phyloP scores from a whole-genome alignment of 2,113 vertebrate species.

The Oceanodroma tethys region DNA sequence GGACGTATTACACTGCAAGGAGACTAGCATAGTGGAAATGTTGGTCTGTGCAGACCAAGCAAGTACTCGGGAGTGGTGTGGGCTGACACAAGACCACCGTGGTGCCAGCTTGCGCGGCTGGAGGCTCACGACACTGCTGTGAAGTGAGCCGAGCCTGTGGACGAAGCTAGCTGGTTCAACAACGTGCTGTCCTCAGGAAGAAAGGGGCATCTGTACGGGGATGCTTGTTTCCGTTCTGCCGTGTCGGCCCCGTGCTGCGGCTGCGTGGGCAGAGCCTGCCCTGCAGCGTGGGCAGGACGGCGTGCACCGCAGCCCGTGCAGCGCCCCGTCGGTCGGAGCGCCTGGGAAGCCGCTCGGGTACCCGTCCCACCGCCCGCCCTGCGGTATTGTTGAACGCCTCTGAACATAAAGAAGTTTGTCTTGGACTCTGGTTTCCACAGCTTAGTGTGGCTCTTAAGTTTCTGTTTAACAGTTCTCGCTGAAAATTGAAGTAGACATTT shows the following conservation, averaged over 20 bases:
- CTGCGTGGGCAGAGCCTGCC: background rate
- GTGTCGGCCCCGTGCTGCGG: accelerated
- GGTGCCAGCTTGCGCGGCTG: no score
- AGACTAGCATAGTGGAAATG: accelerated
- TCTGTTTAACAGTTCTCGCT: background rate
- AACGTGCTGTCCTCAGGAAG: accelerated
- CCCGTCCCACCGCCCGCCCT: accelerated
- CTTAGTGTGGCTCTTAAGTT: background rate
- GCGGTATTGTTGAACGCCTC: background rate
- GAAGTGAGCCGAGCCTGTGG: background rate
- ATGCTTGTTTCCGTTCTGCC: accelerated
- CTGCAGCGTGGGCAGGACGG: background rate
- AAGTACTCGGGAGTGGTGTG: accelerated
- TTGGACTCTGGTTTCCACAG: background rate
- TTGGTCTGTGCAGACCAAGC: background rate
- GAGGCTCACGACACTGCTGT: accelerated
- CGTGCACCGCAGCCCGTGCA: accelerated
- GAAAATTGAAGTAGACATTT: background rate
- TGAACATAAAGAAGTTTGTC: accelerated
- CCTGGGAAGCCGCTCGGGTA: accelerated
- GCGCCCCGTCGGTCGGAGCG: accelerated
- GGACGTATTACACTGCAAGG: background rate
- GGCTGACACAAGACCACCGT: background rate
- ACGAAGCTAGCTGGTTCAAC: background rate
- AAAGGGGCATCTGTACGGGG: accelerated